A percentile compares a stretch with the other conserved stretches of the same genome.
Evolutionary conservation across 1,140 invertebrate species (phyloP).

Genomic region (Carposina sasakii): DNA sequence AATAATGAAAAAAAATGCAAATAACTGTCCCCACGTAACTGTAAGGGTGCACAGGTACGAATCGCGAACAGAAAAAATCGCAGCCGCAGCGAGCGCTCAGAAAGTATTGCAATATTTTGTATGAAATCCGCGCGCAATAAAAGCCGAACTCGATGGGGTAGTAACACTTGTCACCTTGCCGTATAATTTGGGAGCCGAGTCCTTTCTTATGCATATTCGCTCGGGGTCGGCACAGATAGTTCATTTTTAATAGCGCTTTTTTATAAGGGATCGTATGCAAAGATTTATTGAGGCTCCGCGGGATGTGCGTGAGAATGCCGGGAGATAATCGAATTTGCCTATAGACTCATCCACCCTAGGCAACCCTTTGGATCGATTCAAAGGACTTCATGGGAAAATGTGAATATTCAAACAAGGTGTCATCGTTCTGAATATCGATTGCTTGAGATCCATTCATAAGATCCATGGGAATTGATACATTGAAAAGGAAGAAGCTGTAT

Average conservation of each 20-base stretch:
- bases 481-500: slow-evolving; percentile 58
- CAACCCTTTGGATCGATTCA: slow-evolving; percentile 55
- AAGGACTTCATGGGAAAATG: slow-evolving; percentile 62
- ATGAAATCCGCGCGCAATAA: slow-evolving; percentile 18
- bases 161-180: slow-evolving; percentile 63
- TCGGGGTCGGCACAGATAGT: slow-evolving; percentile 58
- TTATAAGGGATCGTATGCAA: slow-evolving; percentile 63
- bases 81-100: slow-evolving; percentile 36
- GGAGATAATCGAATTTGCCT: slow-evolving; percentile 72
- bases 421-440: slow-evolving; percentile 70
- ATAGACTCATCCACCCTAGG: slow-evolving; percentile 52
- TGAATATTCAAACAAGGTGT: slow-evolving; percentile 72
- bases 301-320: slow-evolving; percentile 65
- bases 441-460: slow-evolving; percentile 49
- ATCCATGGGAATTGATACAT: slow-evolving; percentile 66
- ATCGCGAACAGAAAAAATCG: slow-evolving; percentile 50
- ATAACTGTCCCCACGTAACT: slow-evolving; percentile 63
- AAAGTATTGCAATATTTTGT: slow-evolving; percentile 43
- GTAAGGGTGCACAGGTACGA: slow-evolving; percentile 56
- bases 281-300: slow-evolving; percentile 62
- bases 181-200: slow-evolving; percentile 66
- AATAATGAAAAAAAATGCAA: slow-evolving; percentile 71
- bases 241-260: slow-evolving; percentile 67
- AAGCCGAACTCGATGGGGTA: slow-evolving; percentile 36
- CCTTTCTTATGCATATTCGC: slow-evolving; percentile 65